Percentiles rank a stretch among this genome's conserved stretches.
Evolutionary conservation across 92 coral and sea anemone genomes (phyloP).

Genomic region (Isaurus tuberculatus): DNA sequence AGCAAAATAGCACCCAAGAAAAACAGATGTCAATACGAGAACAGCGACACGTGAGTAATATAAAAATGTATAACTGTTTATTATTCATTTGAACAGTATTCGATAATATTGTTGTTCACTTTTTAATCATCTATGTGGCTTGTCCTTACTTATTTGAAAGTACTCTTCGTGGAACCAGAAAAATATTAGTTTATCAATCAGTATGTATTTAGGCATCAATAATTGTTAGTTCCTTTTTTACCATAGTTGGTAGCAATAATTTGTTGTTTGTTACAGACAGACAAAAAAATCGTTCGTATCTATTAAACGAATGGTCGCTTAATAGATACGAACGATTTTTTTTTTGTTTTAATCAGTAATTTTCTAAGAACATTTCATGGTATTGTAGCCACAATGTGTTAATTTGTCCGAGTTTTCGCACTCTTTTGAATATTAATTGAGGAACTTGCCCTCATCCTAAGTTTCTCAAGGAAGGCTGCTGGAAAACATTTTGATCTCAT

Average conservation of each 20-base stretch:
- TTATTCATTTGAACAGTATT: too few relatives aligned
- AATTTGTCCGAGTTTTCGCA: background rate
- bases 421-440: background rate
- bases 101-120: too few relatives aligned
- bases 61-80: too few relatives aligned
- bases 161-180: too few relatives aligned
- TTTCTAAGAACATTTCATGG: background rate
- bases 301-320: background rate
- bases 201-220: background rate
- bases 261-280: background rate
- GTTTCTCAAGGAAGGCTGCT: background rate
- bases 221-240: background rate
- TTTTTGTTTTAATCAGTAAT: background rate
- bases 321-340: too few relatives aligned
- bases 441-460: background rate
- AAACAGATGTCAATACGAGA: too few relatives aligned
- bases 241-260: background rate
- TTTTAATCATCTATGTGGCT: too few relatives aligned
- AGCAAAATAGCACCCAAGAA: too few relatives aligned
- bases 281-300: too few relatives aligned
- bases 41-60: too few relatives aligned
- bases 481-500: slow-evolving; percentile 6
- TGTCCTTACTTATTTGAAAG: too few relatives aligned
- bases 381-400: background rate
- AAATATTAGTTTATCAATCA: too few relatives aligned